Base-by-base conservation (phyloP, 1,140 invertebrate species). In the Heterodera schachtii region DNA sequence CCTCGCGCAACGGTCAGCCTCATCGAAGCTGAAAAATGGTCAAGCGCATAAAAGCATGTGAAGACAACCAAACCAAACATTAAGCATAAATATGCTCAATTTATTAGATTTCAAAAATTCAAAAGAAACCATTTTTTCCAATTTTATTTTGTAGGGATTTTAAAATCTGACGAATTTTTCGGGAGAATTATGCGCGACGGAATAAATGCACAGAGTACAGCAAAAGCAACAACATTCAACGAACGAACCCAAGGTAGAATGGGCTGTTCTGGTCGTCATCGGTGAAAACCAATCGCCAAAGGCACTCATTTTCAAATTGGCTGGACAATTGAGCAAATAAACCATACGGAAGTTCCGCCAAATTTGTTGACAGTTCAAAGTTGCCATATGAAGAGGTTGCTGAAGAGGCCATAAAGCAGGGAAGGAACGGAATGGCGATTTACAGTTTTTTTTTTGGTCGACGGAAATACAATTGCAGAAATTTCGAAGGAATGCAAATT, bases 291-390 rank as follows among this genome's bases (percentile, higher is more conserved):
- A 85, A 84, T 3, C 76, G 60, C 88, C 88, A 89, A 46, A 86
- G 41, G 16, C 86, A 75, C 44, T 86, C 78, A 21, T 41, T 67
- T 43, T 87, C 84, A 2, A 89, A 69, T 31, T 78, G 74, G 60
- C 21, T 31, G 4, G 87, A 78, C 74, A 89, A 73, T 43, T 84
- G 74, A 21, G 67, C 31, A 41, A 85, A 85, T 3, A 85, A 44
- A 7, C 73, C 73, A 44, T 83, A 85, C 7, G 88, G 87, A 13
- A 88, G 77, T n/a, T 89, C 83, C 6, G 87, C 75, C 16, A 88
- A 76, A 75, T 88, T 90, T n/a, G 87, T 88, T 8, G 70, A 46
- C 46, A 87, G 78, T 31, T 87, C 69, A 81, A 85, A 86, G 41
- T 41, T 41, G 31, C 41, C 44, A 31, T 31, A 31, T 0, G 31